Evolutionary conservation across 2,797 vertebrate species (phyloP).

Genomic region (Pogonophryne albipinna): DNA sequence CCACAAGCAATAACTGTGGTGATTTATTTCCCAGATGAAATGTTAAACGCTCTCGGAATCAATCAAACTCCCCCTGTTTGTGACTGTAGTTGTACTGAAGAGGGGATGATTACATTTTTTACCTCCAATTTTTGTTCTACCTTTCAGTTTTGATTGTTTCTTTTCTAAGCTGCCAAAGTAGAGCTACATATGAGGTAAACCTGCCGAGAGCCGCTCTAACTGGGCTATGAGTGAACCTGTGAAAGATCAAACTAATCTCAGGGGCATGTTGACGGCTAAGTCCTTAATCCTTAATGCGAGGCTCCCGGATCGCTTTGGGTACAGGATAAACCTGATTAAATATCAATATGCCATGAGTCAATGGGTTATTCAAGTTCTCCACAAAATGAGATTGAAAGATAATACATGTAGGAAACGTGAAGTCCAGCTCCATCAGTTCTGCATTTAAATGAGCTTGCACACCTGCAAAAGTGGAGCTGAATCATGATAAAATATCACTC

Average conservation of each 20-base stretch:
- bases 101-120: constrained; percentile 31
- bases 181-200: constrained; percentile 20
- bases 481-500: constrained; percentile 50
- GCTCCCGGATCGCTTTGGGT: constrained; percentile 28
- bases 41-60: constrained; percentile 46
- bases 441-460: constrained; percentile 49
- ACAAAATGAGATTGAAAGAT: constrained; percentile 47
- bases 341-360: constrained; percentile 60
- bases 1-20: constrained; percentile 55
- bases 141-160: not conserved
- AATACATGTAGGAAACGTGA: constrained; percentile 11
- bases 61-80: constrained; percentile 29
- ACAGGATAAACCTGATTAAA: constrained; percentile 64
- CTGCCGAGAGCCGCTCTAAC: constrained; percentile 17
- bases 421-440: constrained; percentile 18
- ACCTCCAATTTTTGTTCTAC: constrained; percentile 26
- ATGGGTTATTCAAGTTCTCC: constrained; percentile 44
- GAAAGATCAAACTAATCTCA: constrained; percentile 76
- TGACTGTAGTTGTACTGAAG: constrained; percentile 20
- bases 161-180: constrained; percentile 5
- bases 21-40: constrained; percentile 65
- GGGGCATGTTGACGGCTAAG: constrained; percentile 67
- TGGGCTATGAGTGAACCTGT: constrained; percentile 61
- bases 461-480: constrained; percentile 66
- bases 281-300: constrained; percentile 70